A percentile compares a stretch with the other conserved stretches of the same genome.
Conservation (phyloP, 2,113 vertebrate species). For the Lasiurus cinereus region DNA sequence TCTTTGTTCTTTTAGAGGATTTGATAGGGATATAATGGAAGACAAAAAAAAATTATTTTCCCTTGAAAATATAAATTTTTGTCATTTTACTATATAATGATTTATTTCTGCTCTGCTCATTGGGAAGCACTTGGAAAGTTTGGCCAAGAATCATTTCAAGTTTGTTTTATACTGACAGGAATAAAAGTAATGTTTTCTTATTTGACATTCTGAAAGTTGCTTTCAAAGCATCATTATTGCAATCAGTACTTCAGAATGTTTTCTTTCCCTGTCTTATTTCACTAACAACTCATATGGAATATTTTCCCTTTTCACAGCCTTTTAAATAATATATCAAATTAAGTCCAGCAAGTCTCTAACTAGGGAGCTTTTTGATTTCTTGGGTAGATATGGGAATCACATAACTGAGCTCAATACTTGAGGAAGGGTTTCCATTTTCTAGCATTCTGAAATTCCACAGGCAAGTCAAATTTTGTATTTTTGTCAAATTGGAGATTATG, state of each 20-base stretch:
- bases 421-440: neutral
- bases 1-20: neutral
- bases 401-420: neutral
- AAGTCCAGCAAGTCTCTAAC: neutral
- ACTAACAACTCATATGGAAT: conserved; percentile 34
- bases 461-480: conserved; percentile 42
- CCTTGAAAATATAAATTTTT: conserved; percentile 37
- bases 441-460: conserved; percentile 27
- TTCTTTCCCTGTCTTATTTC: conserved; percentile 31
- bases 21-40: neutral
- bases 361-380: neutral
- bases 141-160: neutral
- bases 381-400: neutral
- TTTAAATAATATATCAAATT: conserved; percentile 62
- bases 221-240: conserved; percentile 23
- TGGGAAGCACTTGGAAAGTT: conserved; percentile 15
- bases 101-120: neutral
- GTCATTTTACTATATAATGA: neutral
- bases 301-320: neutral
- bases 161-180: conserved; percentile 2
- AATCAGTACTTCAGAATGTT: conserved; percentile 11
- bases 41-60: neutral
- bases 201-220: conserved; percentile 56
- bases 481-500: conserved; percentile 47
- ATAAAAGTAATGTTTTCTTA: conserved; percentile 56